phyloP scores from a whole-genome alignment of 2,797 vertebrate species.

The Trematomus bernacchii region DNA sequence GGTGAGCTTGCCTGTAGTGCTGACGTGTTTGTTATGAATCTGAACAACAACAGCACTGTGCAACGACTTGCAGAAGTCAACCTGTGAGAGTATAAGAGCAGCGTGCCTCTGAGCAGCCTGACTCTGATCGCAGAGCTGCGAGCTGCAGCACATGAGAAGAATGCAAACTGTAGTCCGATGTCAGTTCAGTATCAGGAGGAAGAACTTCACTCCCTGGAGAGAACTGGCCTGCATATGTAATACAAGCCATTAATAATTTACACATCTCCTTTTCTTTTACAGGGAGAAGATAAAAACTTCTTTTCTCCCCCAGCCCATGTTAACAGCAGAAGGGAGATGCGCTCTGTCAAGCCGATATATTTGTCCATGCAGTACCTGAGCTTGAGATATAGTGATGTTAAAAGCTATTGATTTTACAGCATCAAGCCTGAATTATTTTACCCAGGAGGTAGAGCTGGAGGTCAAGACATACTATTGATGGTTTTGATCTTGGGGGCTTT shows the following conservation, averaged over 20 bases:
- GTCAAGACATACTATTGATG: conserved; percentile 41
- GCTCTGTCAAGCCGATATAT: conserved; percentile 39
- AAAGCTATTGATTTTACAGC: conserved; percentile 73
- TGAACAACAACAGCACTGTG: conserved; percentile 6
- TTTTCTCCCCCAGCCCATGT: conserved; percentile 24
- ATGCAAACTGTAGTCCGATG: conserved; percentile 47
- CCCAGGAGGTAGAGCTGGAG: conserved; percentile 30
- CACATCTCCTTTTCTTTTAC: conserved; percentile 19
- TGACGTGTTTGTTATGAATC: conserved; percentile 17
- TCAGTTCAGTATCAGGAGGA: conserved; percentile 51
- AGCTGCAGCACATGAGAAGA: conserved; percentile 37
- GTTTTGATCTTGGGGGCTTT: conserved; percentile 17
- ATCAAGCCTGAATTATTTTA: conserved; percentile 57
- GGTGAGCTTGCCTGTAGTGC: background rate
- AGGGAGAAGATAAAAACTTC: conserved; percentile 47
- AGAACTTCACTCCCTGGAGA: conserved; percentile 52
- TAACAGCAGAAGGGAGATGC: conserved; percentile 44
- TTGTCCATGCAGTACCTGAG: conserved; percentile 13
- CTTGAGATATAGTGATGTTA: conserved; percentile 63
- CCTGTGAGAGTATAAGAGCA: conserved; percentile 22
- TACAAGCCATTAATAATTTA: conserved; percentile 75
- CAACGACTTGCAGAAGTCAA: background rate
- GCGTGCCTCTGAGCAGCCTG: conserved; percentile 29
- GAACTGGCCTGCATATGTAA: conserved; percentile 65
- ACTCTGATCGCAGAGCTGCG: conserved; percentile 33